phyloP scores from a whole-genome alignment of 2,888 invertebrate genomes.

The Cephus pulcher region DNA sequence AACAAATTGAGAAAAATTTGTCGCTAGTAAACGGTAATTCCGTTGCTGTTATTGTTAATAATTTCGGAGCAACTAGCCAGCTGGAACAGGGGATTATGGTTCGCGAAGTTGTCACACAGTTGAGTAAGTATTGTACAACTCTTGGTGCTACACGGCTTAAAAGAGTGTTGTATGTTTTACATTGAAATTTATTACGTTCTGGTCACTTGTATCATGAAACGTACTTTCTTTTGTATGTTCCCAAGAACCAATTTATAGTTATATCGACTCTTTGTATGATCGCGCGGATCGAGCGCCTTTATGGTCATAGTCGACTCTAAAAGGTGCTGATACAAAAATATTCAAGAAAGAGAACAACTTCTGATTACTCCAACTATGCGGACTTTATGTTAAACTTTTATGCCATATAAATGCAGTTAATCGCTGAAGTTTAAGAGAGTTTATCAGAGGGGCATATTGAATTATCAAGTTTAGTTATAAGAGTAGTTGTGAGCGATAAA shows the following conservation, averaged over 20 bases:
- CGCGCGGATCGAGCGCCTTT: too few species aligned
- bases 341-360: too few species aligned
- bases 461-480: neutral
- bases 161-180: constrained; percentile 17
- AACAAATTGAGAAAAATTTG: constrained; percentile 44
- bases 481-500: too few species aligned
- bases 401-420: too few species aligned
- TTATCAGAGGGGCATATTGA: neutral
- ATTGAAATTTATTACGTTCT: neutral
- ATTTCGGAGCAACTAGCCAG: constrained; percentile 80
- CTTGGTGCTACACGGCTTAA: neutral
- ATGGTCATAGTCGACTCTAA: too few species aligned
- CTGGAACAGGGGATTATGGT: constrained; percentile 81
- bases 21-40: constrained; percentile 50
- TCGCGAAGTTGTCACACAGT: constrained; percentile 73
- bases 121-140: constrained; percentile 68
- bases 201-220: neutral
- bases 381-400: too few species aligned
- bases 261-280: too few species aligned
- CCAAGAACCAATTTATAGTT: too few species aligned
- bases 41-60: constrained; percentile 80
- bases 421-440: neutral
- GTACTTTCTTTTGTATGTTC: too few species aligned
- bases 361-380: too few species aligned
- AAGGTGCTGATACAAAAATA: too few species aligned